These are phyloP conservation scores for Troides aeacus DNA, from an alignment of 2,888 invertebrate genomes.

Conservation along the genomic window DNA sequence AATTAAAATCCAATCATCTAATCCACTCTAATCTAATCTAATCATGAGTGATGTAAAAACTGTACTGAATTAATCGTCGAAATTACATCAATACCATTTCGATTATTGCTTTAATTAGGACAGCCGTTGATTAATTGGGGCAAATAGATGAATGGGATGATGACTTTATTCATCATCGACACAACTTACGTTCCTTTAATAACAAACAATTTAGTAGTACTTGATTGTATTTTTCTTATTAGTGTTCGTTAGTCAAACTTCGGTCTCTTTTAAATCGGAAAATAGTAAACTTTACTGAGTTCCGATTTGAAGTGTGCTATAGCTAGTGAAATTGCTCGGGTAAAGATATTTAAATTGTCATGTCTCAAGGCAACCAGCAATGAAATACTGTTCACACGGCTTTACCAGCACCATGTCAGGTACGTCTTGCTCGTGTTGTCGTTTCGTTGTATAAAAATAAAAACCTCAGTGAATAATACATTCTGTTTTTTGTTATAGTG, in stretches of 20 bases:
- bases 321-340: no score
- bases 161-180: not conserved
- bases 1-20: conserved; percentile 12
- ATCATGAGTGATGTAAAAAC: conserved; percentile 8
- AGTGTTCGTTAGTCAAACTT: not conserved
- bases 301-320: no score
- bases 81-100: conserved; percentile 30
- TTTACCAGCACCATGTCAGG: no score
- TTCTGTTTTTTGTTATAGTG: no score
- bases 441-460: no score
- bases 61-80: conserved; percentile 15
- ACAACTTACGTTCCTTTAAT: not conserved
- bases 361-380: no score
- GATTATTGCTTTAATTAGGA: conserved; percentile 27
- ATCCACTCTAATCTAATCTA: conserved; percentile 15
- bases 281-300: no score
- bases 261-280: no score
- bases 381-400: no score
- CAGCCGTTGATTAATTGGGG: conserved; percentile 19
- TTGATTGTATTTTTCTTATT: not conserved
- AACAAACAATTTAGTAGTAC: not conserved
- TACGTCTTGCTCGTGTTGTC: no score
- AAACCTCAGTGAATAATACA: no score
- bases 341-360: no score
- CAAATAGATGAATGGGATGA: conserved; percentile 11